A percentile compares a stretch with the other conserved stretches of the same genome.
Conservation (phyloP, 1,140 invertebrate species). For the Lepidotrigona ventralis region DNA sequence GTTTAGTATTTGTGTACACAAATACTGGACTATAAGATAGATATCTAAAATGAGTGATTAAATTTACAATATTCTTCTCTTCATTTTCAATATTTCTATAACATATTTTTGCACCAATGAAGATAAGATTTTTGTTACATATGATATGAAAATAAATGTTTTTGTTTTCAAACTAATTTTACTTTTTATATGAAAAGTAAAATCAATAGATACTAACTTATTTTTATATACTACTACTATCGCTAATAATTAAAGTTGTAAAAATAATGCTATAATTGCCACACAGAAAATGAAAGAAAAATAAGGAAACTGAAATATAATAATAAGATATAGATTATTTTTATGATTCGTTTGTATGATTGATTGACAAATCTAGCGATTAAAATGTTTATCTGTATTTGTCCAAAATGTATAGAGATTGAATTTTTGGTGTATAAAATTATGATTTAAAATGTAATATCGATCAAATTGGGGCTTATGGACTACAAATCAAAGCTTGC, state of each 20-base stretch:
- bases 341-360: background rate
- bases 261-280: background rate
- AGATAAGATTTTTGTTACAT: background rate
- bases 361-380: background rate
- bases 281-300: background rate
- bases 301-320: slow-evolving; percentile 9
- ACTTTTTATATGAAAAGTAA: background rate
- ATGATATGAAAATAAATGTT: background rate
- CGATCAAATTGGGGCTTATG: background rate
- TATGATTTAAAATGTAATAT: background rate
- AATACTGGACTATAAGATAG: slow-evolving; percentile 8
- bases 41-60: slow-evolving; percentile 3
- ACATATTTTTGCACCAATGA: background rate
- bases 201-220: slow-evolving; percentile 17
- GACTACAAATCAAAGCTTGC: background rate
- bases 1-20: background rate
- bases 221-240: slow-evolving; percentile 2
- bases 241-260: background rate
- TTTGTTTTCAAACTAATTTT: background rate
- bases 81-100: background rate
- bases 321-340: slow-evolving; percentile 3
- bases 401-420: slow-evolving; percentile 8
- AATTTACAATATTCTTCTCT: background rate
- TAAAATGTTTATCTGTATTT: background rate
- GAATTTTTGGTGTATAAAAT: background rate